Base-by-base conservation (phyloP, 2,888 invertebrate genomes). In the Dynastes grantii region DNA sequence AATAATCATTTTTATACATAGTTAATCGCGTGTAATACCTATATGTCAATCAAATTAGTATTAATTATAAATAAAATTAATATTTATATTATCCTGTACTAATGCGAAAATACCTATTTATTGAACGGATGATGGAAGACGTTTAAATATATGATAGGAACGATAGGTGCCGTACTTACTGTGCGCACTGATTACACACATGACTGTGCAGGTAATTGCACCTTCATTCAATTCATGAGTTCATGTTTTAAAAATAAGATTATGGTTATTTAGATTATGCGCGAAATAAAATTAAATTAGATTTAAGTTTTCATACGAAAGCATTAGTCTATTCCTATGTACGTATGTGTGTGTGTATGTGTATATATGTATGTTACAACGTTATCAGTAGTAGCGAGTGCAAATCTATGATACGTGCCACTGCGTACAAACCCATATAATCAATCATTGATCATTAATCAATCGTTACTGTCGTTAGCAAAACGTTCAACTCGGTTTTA, bases 1-100 rank as follows among this genome's bases (percentile, higher is more conserved):
- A 68, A 51, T 68, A 68, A 68, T 68, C 68, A 51, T 16, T 49
- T 67, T 68, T 49, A 68, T 27, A 68, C 68, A 8, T 8, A 68
- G 49, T 16, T 61, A 61, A 61, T 22, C 61, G 9, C 11, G 11
- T 61, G 6, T 61, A 61, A 61, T 61, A 61, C 61, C 22, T 61
- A 61, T 61, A 61, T 61, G 61, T 61, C 61, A n/a, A 61, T 61
- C 61, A 61, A 61, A 61, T 61, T 61, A 61, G 61, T 27, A 27
- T 61, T 61, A 61, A 61, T 27, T 27, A 27, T 22, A 45, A 61
- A 61, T 61, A 61, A 27, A 53, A 22, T 61, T 27, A 27, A 61
- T 27, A 61, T 61, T 61, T 61, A 61, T 61, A 61, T 61, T 22
- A 61, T 61, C 61, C 61, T 2, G 61, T 27, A 61, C 61, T 61